Percentiles rank a stretch among this genome's conserved stretches.
Evolutionary conservation across 2,888 invertebrate genomes (phyloP).

Genomic region (Zaprionus bogoriensis): DNA sequence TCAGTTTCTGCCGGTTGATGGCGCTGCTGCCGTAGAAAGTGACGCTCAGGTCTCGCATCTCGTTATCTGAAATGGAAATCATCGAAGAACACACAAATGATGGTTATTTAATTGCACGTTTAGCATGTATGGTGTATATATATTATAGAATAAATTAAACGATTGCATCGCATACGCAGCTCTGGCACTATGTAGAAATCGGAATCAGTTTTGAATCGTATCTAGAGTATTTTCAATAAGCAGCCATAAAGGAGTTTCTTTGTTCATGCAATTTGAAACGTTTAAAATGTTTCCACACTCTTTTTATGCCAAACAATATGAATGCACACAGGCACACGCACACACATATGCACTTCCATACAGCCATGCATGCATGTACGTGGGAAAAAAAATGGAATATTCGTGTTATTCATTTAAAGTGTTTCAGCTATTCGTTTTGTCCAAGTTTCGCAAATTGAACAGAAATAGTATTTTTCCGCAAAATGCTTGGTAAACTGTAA

Average conservation of each 20-base stretch:
- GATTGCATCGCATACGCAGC: constrained; percentile 12
- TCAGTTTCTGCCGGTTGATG: constrained; percentile 50
- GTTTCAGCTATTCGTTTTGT: constrained; percentile 14
- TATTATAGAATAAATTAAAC: constrained; percentile 19
- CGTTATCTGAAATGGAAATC: constrained; percentile 77
- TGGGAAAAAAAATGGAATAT: constrained; percentile 12
- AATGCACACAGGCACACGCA: constrained; percentile 8
- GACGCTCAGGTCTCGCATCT: constrained; percentile 83
- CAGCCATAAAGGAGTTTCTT: constrained; percentile 41
- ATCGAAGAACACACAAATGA: not conserved
- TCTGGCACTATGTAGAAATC: not conserved
- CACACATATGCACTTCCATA: not conserved
- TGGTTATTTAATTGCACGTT: constrained; percentile 16
- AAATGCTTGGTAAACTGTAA: constrained; percentile 64
- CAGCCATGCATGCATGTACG: not conserved
- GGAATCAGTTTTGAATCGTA: not conserved
- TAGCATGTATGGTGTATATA: not conserved
- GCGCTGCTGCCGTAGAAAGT: constrained; percentile 82
- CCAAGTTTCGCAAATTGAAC: constrained; percentile 39
- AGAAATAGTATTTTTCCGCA: constrained; percentile 36
- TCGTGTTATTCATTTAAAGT: constrained; percentile 42
- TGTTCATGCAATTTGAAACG: constrained; percentile 61
- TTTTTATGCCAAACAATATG: constrained; percentile 12
- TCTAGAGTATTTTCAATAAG: not conserved
- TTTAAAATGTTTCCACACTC: constrained; percentile 40